A percentile compares a stretch with the other conserved stretches of the same genome.
Evolutionary conservation across 2,888 invertebrate genomes (phyloP).

Genomic region (Anthophora plumipes): DNA sequence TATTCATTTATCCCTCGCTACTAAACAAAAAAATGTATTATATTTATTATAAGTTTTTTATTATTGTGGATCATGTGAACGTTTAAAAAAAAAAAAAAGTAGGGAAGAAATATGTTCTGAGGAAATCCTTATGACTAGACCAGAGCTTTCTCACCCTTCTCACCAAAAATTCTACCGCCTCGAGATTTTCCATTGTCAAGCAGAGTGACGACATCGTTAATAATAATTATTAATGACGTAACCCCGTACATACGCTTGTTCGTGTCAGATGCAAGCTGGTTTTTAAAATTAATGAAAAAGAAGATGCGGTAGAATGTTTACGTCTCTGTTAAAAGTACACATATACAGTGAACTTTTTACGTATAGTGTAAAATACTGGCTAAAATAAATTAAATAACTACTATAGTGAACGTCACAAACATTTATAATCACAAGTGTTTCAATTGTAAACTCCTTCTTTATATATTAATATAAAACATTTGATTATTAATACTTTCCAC

Average conservation of each 20-base stretch:
- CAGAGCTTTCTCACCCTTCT: background rate
- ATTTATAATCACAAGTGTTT: too few relatives aligned
- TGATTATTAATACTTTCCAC: too few relatives aligned
- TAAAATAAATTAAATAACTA: too few relatives aligned
- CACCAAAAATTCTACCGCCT: background rate
- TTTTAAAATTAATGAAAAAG: slow-evolving; percentile 43
- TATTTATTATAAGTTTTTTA: background rate
- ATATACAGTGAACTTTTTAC: background rate
- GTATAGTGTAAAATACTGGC: background rate
- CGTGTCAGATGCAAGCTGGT: slow-evolving; percentile 11
- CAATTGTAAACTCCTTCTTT: too few relatives aligned
- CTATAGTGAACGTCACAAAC: too few relatives aligned
- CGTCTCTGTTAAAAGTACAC: background rate
- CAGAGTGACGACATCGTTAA: slow-evolving; percentile 10
- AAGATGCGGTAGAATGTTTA: slow-evolving; percentile 14
- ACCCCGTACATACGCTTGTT: slow-evolving; percentile 9
- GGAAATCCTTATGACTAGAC: background rate
- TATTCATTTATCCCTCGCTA: too few relatives aligned
- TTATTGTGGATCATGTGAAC: background rate
- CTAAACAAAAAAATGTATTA: too few relatives aligned
- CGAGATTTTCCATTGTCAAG: slow-evolving; percentile 1
- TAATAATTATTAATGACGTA: slow-evolving; percentile 42
- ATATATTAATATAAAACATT: too few relatives aligned
- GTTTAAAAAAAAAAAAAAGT: background rate
- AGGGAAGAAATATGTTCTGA: background rate